Conservation (phyloP, 2,888 invertebrate genomes). For the Candidula unifasciata region DNA sequence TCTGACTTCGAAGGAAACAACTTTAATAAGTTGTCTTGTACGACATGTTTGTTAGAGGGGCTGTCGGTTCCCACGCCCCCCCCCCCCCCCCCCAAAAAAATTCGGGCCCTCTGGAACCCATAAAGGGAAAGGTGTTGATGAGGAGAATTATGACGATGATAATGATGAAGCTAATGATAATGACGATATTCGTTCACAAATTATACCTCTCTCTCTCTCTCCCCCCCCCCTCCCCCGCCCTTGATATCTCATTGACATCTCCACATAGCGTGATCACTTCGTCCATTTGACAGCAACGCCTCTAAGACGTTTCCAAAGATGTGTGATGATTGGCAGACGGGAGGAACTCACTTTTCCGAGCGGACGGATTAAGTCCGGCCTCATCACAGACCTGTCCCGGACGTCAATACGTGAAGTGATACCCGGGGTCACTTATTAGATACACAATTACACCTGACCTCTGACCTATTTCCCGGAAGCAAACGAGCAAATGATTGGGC, state of each 20-base stretch:
- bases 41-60: no score
- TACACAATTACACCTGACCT: conserved; percentile 47
- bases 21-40: no score
- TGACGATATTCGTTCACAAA: no score
- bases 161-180: no score
- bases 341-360: conserved; percentile 13
- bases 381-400: background rate
- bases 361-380: conserved; percentile 40
- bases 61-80: no score
- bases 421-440: conserved; percentile 25
- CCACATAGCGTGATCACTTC: background rate
- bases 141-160: no score
- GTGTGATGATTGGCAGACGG: conserved; percentile 16
- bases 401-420: conserved; percentile 33
- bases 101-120: no score
- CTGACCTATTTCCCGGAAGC: background rate
- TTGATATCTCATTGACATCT: background rate
- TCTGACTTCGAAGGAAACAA: no score
- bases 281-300: background rate
- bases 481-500: conserved; percentile 22
- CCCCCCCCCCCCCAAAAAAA: no score
- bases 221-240: background rate
- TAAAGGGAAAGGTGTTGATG: no score
- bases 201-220: background rate
- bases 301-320: background rate